A percentile compares a stretch with the other conserved stretches of the same genome.
phyloP scores from a whole-genome alignment of 2,797 vertebrate species.

The Lacerta viridis region DNA sequence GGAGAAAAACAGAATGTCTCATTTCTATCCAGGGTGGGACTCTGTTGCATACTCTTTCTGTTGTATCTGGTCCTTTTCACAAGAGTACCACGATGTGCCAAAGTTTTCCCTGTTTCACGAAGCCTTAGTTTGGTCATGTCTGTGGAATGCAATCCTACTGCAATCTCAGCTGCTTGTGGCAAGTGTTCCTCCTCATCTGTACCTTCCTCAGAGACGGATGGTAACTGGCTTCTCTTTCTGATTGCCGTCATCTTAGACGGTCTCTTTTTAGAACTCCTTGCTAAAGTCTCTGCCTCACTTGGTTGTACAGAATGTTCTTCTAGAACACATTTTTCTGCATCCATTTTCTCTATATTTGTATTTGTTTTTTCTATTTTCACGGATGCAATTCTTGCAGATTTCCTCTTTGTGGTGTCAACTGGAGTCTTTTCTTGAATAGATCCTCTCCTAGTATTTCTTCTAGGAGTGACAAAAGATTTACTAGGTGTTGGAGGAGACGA shows the following conservation, averaged over 20 bases:
- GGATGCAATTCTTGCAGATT: conserved; percentile 52
- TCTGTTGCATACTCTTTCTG: conserved; percentile 41
- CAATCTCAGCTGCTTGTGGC: conserved; percentile 20
- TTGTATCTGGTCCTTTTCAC: conserved; percentile 73
- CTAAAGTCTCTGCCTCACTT: not conserved
- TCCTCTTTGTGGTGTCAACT: conserved; percentile 65
- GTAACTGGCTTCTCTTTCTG: conserved; percentile 56
- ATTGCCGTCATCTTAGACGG: conserved; percentile 63
- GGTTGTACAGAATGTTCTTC: conserved; percentile 49
- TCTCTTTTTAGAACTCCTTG: conserved; percentile 56
- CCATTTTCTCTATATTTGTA: not conserved
- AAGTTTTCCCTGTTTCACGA: conserved; percentile 34
- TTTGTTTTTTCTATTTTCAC: conserved; percentile 30
- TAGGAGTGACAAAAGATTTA: conserved; percentile 58
- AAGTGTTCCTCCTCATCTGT: conserved; percentile 46
- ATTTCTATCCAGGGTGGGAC: conserved; percentile 66
- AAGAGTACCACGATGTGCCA: conserved; percentile 33
- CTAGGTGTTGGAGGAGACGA: conserved; percentile 53
- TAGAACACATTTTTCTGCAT: conserved; percentile 18
- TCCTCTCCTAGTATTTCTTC: conserved; percentile 74
- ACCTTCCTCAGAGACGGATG: conserved; percentile 27
- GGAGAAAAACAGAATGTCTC: conserved; percentile 85
- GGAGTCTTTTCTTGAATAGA: conserved; percentile 46
- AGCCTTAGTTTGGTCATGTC: conserved; percentile 6
- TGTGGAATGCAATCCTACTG: conserved; percentile 50